Evolutionary conservation across 2,797 vertebrate genomes (phyloP), one percentile per base, ranked within the genome.

Genomic region (Poeciliopsis turneri): DNA sequence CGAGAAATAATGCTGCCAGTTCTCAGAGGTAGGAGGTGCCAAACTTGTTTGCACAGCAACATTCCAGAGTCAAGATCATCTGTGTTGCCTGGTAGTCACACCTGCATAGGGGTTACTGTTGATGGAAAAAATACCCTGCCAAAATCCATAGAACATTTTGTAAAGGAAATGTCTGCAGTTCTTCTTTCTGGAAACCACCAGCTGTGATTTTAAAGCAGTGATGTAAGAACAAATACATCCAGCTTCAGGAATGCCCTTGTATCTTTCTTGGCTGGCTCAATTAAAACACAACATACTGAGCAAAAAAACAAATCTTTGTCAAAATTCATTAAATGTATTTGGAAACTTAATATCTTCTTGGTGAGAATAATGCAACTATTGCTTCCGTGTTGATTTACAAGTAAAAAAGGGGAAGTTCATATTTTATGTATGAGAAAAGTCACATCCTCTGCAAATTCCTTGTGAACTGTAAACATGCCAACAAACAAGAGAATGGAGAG

Each of bases 61-160:
- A 93, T 94, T 92, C 90, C 90, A 46, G 59, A 82, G 45, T 70
- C 45, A 25, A 1, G 0, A 71, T 55, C 3, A 4, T 25, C 28
- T 78, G 10, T 68, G 16, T 55, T 84, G 70, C 47, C 5, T 12
- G 57, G 30, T 86, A 85, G n/a, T 51, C 41, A 80, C 20, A 15
- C 76, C 41, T 20, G 1, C 12, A 87, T 87, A 41, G 3, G 41
- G 85, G 87, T 10, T 39, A 10, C 9, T 76, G 87, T 90, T 91
- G 77, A 86, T 70, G 28, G 41, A 1, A 11, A n/a, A 30, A 39
- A n/a, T 15, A 36, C 66, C 5, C 57, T 13, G 41, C 6, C 75
- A 23, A 72, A 49, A 41, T 43, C 8, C 0, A 59, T 23, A 33
- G 23, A 70, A 41, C 5, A 39, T 36, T 59, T 46, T 59, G 47